These are phyloP conservation scores for Ophonus ardosiacus DNA, from an alignment of 2,888 invertebrate species.

Conservation along the genomic window DNA sequence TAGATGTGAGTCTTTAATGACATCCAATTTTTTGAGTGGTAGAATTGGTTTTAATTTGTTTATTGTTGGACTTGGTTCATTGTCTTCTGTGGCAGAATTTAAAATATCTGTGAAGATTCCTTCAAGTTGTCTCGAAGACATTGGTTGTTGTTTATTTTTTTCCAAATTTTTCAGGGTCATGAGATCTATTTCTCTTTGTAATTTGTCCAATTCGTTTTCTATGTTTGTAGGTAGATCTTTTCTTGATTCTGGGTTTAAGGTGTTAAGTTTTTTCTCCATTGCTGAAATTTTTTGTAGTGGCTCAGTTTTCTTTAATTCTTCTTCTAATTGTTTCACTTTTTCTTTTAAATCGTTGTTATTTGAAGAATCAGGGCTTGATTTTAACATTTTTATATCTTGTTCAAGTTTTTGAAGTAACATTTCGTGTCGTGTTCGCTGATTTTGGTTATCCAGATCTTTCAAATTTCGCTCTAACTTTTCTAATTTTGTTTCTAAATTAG, in stretches of 20 bases:
- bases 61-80: not conserved
- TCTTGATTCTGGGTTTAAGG: slow-evolving; percentile 10
- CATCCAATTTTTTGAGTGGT: not conserved
- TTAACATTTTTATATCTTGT: slow-evolving; percentile 14
- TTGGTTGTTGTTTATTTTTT: slow-evolving; percentile 11
- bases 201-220: slow-evolving; percentile 42
- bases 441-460: slow-evolving; percentile 36
- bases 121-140: slow-evolving; percentile 36
- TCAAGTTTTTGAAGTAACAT: slow-evolving; percentile 12
- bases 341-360: not conserved
- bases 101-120: slow-evolving; percentile 24
- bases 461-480: slow-evolving; percentile 50
- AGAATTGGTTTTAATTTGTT: not conserved
- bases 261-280: slow-evolving; percentile 43
- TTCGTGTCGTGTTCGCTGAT: slow-evolving; percentile 30
- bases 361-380: not conserved
- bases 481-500: slow-evolving; percentile 19
- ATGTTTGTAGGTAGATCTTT: slow-evolving; percentile 27
- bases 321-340: slow-evolving; percentile 26
- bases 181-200: slow-evolving; percentile 51
- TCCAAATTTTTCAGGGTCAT: slow-evolving; percentile 34
- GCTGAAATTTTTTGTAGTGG: slow-evolving; percentile 15
- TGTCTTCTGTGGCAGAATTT: not conserved
- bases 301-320: not conserved
- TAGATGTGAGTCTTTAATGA: not conserved